Evolutionary conservation across 2,888 invertebrate genomes (phyloP).

Genomic region (Meghimatium bilineatum): DNA sequence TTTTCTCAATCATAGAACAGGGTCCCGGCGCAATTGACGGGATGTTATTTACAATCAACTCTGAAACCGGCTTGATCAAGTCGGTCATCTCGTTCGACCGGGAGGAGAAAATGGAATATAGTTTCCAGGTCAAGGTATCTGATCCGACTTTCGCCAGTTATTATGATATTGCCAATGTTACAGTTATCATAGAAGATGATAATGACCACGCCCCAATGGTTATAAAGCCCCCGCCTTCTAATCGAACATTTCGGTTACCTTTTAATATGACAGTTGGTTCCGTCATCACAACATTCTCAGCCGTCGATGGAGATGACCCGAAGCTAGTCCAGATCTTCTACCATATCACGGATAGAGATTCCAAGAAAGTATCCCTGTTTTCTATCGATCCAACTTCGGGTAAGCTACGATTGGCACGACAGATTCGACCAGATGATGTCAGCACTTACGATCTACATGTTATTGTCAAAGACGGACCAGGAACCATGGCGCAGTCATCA

Average conservation of each 20-base stretch:
- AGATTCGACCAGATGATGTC: constrained; percentile 61
- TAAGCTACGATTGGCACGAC: constrained; percentile 69
- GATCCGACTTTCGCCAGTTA: constrained; percentile 83
- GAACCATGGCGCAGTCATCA: constrained; percentile 30
- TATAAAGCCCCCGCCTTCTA: constrained; percentile 63
- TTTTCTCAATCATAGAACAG: constrained; percentile 45
- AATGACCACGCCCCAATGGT: constrained; percentile 92
- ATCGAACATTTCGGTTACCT: constrained; percentile 66
- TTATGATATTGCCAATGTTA: constrained; percentile 91
- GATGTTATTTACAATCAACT: constrained; percentile 81
- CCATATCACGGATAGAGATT: constrained; percentile 85
- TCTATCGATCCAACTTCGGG: constrained; percentile 76
- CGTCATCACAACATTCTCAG: constrained; percentile 82
- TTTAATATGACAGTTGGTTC: constrained; percentile 64
- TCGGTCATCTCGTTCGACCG: constrained; percentile 89
- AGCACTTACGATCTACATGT: constrained; percentile 61
- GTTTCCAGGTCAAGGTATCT: constrained; percentile 88
- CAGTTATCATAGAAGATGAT: constrained; percentile 95
- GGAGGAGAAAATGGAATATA: constrained; percentile 89
- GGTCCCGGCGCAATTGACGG: constrained; percentile 76
- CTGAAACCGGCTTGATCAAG: constrained; percentile 88
- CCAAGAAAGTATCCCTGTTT: constrained; percentile 72
- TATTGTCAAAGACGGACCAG: constrained; percentile 61
- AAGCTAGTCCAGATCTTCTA: constrained; percentile 94
- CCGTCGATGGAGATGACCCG: constrained; percentile 94